A percentile compares a stretch with the other conserved stretches of the same genome.
Evolutionary conservation across 2,888 invertebrate genomes (phyloP).

Genomic region (Bedellia somnulentella): DNA sequence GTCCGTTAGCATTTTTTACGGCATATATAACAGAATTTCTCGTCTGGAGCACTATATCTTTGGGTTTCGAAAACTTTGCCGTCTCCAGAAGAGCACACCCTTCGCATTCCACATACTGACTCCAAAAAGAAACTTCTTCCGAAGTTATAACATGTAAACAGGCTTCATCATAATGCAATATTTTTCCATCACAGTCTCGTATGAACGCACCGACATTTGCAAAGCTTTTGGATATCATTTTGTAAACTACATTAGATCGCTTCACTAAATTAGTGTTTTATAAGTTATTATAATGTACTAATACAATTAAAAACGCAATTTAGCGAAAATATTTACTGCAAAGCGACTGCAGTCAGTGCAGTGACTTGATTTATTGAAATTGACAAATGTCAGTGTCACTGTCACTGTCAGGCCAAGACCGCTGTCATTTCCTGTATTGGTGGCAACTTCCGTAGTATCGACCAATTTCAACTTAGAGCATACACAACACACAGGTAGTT

Average conservation of each 20-base stretch:
- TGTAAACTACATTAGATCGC: constrained; percentile 19
- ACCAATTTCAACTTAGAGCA: no score
- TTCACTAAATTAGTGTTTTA: no score
- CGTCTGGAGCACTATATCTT: constrained; percentile 25
- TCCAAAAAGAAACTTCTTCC: constrained; percentile 30
- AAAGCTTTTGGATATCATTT: constrained; percentile 32
- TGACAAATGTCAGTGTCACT: no score
- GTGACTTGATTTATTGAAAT: no score
- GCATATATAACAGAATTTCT: constrained; percentile 33
- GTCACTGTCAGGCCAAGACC: no score
- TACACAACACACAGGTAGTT: no score
- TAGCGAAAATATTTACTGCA: no score
- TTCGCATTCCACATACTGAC: constrained; percentile 48
- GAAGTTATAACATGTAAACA: constrained; percentile 39
- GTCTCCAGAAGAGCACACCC: constrained; percentile 28
- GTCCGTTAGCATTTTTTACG: constrained; percentile 19
- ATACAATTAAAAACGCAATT: no score
- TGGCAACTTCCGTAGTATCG: no score
- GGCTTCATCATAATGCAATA: constrained; percentile 38
- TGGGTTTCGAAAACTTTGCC: constrained; percentile 16
- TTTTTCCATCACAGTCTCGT: constrained; percentile 29
- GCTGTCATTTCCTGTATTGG: no score
- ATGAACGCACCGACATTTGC: constrained; percentile 40
- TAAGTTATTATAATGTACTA: no score
- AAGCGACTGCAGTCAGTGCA: no score